Base-by-base conservation (phyloP, 2,888 invertebrate species). In the Plebejus anna region DNA sequence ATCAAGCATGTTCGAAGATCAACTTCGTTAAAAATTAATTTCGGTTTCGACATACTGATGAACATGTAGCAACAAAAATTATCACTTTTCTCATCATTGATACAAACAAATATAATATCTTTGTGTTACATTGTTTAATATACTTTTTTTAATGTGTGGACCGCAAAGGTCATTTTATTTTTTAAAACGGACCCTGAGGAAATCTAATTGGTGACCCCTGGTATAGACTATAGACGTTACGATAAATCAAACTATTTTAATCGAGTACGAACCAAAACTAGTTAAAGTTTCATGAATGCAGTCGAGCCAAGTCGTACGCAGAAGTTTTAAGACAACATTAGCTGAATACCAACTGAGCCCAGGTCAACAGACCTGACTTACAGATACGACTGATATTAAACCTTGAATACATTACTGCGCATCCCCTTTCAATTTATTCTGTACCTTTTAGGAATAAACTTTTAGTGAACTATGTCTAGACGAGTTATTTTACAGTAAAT, bases 351-450 rank as follows among this genome's bases (percentile, higher is more conserved):
- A 72, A 76, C 55, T 75, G 78, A 77, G 55, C 57, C 61, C 75
- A 81, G 80, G 81, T 79, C 80, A 77, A 81, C 79, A 80, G 77
- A 79, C 76, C 76, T 77, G 70, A 75, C 75, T 78, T 79, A 80
- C 79, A 78, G 80, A 80, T 79, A 79, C 81, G 79, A 81, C 81
- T 81, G 80, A 84, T 85, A 85, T 84, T 81, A 80, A 80, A 78
- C 83, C 84, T 83, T 81, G 84, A 84, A 86, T 86, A 84, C 80
- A 84, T 84, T 84, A 85, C 66, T 73, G 55, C 73, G 51, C 51
- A 7, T 51, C 28, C 7, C 28, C 51, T 51, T 32, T 28, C 47
- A 47, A 72, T 72, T 42, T 47, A 22, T 42, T 72, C 11, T 47
- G 42, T 72, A 72, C 72, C 47, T 72, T 72, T 47, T 72, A 71